Percentiles rank a stretch among this genome's conserved stretches.
These are phyloP conservation scores for Avahi laniger DNA, from an alignment of 2,797 vertebrate species.

Conservation along the genomic window DNA sequence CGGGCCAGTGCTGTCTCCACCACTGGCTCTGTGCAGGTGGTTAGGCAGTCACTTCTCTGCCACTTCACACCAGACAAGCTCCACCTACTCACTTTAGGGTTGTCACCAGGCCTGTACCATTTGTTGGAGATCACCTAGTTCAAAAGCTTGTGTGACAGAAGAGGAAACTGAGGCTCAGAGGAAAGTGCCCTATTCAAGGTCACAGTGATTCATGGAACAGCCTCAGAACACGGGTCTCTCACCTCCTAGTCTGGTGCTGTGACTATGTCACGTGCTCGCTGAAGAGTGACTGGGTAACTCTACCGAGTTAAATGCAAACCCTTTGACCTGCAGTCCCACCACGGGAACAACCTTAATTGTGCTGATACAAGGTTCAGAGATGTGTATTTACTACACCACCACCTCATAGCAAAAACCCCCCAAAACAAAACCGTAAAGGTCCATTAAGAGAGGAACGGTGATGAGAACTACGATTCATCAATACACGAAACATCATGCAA, in stretches of 20 bases:
- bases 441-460: not conserved
- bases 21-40: rapidly evolving
- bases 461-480: not conserved
- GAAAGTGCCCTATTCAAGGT: not conserved
- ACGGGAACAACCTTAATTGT: not conserved
- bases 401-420: not conserved
- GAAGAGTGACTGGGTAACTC: not conserved
- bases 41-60: not conserved
- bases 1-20: not conserved
- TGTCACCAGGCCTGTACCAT: not conserved
- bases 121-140: not conserved
- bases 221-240: not conserved
- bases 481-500: rapidly evolving
- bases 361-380: not conserved
- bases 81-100: not conserved
- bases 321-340: not conserved
- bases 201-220: not conserved
- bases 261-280: not conserved
- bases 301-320: not conserved
- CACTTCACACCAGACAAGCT: not conserved
- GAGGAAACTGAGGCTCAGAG: not conserved
- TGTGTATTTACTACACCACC: not conserved
- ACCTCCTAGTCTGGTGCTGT: not conserved
- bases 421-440: not conserved
- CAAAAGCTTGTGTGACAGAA: not conserved